phyloP scores from a whole-genome alignment of 2,797 vertebrate species.

The Peromyscus attwateri region DNA sequence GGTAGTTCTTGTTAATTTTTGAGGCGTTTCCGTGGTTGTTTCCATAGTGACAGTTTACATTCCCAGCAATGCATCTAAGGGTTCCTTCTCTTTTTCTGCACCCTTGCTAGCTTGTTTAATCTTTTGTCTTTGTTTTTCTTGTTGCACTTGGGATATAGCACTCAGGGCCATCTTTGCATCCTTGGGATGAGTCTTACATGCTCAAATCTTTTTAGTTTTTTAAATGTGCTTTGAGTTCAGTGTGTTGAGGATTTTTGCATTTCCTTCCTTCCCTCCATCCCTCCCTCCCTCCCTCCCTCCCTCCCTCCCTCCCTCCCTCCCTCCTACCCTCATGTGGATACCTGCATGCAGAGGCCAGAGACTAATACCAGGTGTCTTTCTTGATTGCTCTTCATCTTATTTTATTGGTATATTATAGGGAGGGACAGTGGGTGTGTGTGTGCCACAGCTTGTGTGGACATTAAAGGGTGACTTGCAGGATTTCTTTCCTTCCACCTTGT shows the following conservation, averaged over 20 bases:
- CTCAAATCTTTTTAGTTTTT: neutral
- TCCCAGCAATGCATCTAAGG: neutral
- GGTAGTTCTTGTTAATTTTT: neutral
- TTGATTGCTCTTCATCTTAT: neutral
- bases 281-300: neutral
- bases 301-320: neutral
- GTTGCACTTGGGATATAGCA: neutral
- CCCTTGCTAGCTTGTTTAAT: neutral
- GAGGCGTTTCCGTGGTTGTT: neutral
- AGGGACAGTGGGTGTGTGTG: neutral
- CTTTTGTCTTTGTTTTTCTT: neutral
- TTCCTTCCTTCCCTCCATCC: neutral
- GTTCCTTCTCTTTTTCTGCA: neutral
- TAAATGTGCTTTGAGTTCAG: neutral
- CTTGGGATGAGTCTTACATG: neutral
- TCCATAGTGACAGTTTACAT: neutral
- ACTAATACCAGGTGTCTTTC: neutral
- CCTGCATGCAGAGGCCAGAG: neutral
- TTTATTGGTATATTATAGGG: neutral
- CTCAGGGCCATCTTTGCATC: neutral
- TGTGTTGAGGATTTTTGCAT: neutral
- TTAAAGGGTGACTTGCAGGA: neutral
- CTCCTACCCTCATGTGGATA: too few relatives aligned
- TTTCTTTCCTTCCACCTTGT: neutral
- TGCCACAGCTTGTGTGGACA: neutral